Percentiles rank a stretch among this genome's conserved stretches.
Evolutionary conservation across 2,797 vertebrate genomes (phyloP).

Genomic region (Setipinna tenuifilis): DNA sequence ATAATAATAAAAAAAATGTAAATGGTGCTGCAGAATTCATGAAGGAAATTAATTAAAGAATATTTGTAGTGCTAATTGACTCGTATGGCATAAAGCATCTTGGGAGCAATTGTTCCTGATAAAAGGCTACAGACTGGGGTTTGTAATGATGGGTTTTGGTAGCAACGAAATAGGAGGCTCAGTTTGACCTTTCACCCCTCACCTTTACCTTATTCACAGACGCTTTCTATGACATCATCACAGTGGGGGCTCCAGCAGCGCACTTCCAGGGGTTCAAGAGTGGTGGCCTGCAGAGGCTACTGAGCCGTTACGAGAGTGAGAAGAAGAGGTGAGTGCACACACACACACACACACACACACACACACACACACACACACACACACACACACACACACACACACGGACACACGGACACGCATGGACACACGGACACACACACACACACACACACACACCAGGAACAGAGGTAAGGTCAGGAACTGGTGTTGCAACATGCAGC

Average conservation of each 20-base stretch:
- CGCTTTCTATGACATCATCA: conserved; percentile 92
- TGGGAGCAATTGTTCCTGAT: not conserved
- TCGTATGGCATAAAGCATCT: not conserved
- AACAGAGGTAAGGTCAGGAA: not conserved
- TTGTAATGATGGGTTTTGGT: not conserved
- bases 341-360: not conserved
- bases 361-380: not conserved
- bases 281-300: conserved; percentile 90
- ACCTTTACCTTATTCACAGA: conserved; percentile 79
- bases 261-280: conserved; percentile 98
- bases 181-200: conserved; percentile 48
- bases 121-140: conserved; percentile 22
- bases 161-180: not conserved
- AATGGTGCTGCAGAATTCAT: not conserved
- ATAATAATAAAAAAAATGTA: not conserved
- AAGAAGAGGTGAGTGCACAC: conserved; percentile 87
- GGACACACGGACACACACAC: not conserved
- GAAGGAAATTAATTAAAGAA: not conserved
- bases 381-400: conserved; percentile 5
- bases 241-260: conserved; percentile 92
- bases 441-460: not conserved
- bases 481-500: not conserved
- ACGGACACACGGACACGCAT: not conserved
- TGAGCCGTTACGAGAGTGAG: conserved; percentile 90
- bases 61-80: not conserved